These are phyloP conservation scores for Dendrolimus houi DNA, from an alignment of 2,888 invertebrate genomes.

Conservation along the genomic window DNA sequence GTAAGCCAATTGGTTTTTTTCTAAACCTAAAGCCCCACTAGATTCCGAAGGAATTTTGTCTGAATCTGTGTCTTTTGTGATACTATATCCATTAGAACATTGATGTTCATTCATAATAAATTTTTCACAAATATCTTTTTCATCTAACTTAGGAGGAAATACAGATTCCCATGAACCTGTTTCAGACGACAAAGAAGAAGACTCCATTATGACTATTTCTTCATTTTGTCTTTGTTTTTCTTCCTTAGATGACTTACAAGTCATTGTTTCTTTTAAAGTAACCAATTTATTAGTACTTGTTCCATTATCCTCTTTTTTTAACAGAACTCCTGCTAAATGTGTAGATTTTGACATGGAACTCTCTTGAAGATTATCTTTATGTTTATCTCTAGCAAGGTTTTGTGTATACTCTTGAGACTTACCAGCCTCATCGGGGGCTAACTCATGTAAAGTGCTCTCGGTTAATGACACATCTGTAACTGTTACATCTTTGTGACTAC, in stretches of 20 bases:
- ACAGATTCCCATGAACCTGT: slow-evolving; percentile 81
- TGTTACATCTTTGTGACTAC: slow-evolving; percentile 53
- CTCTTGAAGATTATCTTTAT: slow-evolving; percentile 8
- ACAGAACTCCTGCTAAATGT: slow-evolving; percentile 18
- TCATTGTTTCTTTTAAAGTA: slow-evolving; percentile 25
- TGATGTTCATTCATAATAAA: slow-evolving; percentile 55
- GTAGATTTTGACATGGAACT: slow-evolving; percentile 9
- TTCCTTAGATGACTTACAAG: slow-evolving; percentile 60
- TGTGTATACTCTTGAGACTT: slow-evolving; percentile 29
- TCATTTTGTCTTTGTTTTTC: slow-evolving; percentile 79
- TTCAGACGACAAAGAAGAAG: slow-evolving; percentile 79
- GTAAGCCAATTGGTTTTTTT: slow-evolving; percentile 30
- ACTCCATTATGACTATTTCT: slow-evolving; percentile 78
- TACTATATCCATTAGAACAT: slow-evolving; percentile 17
- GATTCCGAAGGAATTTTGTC: not conserved
- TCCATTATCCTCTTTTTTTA: slow-evolving; percentile 24
- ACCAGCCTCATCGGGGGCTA: slow-evolving; percentile 42
- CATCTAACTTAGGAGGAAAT: slow-evolving; percentile 61
- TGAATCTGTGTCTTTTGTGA: not conserved
- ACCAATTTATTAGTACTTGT: slow-evolving; percentile 15
- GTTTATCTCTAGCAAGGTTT: slow-evolving; percentile 28
- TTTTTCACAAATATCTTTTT: slow-evolving; percentile 58
- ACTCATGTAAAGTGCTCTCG: slow-evolving; percentile 58
- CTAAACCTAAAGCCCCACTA: slow-evolving; percentile 5
- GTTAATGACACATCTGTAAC: slow-evolving; percentile 55